A percentile compares a stretch with the other conserved stretches of the same genome.
Evolutionary conservation across 2,888 invertebrate genomes (phyloP).

Genomic region (Nezara viridula): DNA sequence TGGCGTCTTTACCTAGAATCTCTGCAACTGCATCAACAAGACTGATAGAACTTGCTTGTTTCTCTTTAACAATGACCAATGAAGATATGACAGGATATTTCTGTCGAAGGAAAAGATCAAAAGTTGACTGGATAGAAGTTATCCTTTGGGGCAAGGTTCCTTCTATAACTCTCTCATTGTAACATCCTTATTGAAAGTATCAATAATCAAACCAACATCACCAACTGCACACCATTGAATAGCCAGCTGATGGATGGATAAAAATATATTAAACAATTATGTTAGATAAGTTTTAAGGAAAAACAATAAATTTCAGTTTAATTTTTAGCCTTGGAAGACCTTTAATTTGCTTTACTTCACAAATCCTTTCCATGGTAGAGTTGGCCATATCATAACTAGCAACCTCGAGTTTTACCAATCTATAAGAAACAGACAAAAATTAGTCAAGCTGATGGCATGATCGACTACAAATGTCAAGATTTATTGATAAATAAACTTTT

Average conservation of each 20-base stretch:
- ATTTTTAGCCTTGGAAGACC: conserved; percentile 62
- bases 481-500: conserved; percentile 87
- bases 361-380: conserved; percentile 76
- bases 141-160: conserved; percentile 97
- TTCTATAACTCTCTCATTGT: conserved; percentile 91
- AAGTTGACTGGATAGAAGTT: conserved; percentile 89
- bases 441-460: conserved; percentile 80
- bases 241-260: conserved; percentile 72
- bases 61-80: conserved; percentile 90
- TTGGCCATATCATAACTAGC: conserved; percentile 93
- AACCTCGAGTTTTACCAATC: conserved; percentile 94
- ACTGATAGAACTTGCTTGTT: conserved; percentile 74
- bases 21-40: conserved; percentile 87
- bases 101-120: conserved; percentile 92
- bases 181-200: conserved; percentile 91
- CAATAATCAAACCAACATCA: conserved; percentile 93
- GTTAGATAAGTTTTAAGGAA: neutral
- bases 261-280: neutral
- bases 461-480: conserved; percentile 86
- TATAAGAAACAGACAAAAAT: conserved; percentile 92
- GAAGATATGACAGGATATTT: conserved; percentile 85
- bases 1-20: conserved; percentile 77
- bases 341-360: conserved; percentile 78
- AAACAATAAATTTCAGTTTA: neutral
- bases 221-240: conserved; percentile 99